Percentiles rank a stretch among this genome's conserved stretches.
Evolutionary conservation across 2,113 vertebrate genomes (phyloP).

Genomic region (Gasterosteus aculeatus): DNA sequence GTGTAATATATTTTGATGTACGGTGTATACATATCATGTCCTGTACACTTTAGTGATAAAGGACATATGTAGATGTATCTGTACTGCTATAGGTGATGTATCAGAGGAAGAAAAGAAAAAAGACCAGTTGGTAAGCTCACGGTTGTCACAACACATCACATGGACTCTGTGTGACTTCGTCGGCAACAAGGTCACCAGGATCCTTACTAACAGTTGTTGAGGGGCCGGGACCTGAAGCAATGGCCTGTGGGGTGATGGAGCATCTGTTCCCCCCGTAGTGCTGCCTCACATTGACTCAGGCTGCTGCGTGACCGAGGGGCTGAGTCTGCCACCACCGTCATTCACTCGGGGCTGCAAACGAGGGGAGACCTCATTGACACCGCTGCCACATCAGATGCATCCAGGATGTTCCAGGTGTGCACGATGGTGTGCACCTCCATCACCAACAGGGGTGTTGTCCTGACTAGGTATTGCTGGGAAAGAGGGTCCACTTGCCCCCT

Average conservation of each 20-base stretch:
- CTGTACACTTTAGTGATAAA: neutral
- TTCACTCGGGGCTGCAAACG: neutral
- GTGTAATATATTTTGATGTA: neutral
- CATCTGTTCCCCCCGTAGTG: conserved; percentile 1
- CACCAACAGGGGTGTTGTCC: neutral
- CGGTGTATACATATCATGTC: neutral
- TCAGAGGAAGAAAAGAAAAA: neutral
- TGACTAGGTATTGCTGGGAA: neutral
- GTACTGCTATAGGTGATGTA: neutral
- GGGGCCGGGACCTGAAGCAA: conserved; percentile 13
- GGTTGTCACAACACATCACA: conserved; percentile 26
- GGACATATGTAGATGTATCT: neutral
- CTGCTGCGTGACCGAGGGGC: neutral
- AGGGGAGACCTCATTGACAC: conserved; percentile 1
- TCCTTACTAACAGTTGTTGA: conserved; percentile 29
- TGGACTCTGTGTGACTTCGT: conserved; percentile 35
- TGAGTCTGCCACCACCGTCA: neutral
- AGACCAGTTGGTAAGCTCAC: neutral
- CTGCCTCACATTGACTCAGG: conserved; percentile 31
- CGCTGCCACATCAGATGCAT: conserved; percentile 36
- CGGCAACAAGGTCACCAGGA: conserved; percentile 30
- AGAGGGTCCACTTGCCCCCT: neutral
- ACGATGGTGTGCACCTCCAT: conserved; percentile 8
- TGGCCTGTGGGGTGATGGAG: conserved; percentile 10
- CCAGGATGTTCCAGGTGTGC: conserved; percentile 32